These are phyloP conservation scores for Tetramorium parvispinum DNA, from an alignment of 1,140 invertebrate genomes.

Conservation along the genomic window DNA sequence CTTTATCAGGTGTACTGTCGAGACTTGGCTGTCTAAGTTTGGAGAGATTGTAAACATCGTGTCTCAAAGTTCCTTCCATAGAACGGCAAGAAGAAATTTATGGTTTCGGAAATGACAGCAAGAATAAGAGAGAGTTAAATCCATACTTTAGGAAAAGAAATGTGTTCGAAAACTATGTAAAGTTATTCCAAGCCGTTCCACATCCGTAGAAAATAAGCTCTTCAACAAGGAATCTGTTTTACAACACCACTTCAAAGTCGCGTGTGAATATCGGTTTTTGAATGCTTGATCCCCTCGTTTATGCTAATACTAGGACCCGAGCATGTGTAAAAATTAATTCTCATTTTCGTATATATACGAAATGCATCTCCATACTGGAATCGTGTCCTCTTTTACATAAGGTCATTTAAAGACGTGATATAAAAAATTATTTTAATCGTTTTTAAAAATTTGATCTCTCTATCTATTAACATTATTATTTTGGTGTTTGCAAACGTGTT, in stretches of 20 bases:
- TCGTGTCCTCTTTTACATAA: not conserved
- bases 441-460: not conserved
- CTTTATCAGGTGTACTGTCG: not conserved
- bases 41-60: constrained; percentile 4
- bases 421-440: not conserved
- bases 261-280: not conserved
- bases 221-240: not conserved
- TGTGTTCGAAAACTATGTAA: constrained; percentile 13
- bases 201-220: constrained; percentile 13
- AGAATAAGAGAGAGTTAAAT: constrained; percentile 26
- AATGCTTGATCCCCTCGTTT: not conserved
- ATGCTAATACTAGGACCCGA: not conserved
- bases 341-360: not conserved
- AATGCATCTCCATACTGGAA: not conserved
- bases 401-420: not conserved
- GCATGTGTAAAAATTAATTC: constrained; percentile 11
- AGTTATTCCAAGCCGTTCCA: constrained; percentile 15
- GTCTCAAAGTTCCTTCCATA: not conserved
- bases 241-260: constrained; percentile 15
- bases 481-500: not conserved
- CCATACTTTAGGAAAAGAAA: constrained; percentile 4
- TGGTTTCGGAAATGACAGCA: constrained; percentile 6
- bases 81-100: constrained; percentile 10
- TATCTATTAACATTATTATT: not conserved
- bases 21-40: not conserved